A percentile compares a stretch with the other conserved stretches of the same genome.
These are phyloP conservation scores for Dicrurus megarhynchus DNA, from an alignment of 2,113 vertebrate species.

Conservation along the genomic window DNA sequence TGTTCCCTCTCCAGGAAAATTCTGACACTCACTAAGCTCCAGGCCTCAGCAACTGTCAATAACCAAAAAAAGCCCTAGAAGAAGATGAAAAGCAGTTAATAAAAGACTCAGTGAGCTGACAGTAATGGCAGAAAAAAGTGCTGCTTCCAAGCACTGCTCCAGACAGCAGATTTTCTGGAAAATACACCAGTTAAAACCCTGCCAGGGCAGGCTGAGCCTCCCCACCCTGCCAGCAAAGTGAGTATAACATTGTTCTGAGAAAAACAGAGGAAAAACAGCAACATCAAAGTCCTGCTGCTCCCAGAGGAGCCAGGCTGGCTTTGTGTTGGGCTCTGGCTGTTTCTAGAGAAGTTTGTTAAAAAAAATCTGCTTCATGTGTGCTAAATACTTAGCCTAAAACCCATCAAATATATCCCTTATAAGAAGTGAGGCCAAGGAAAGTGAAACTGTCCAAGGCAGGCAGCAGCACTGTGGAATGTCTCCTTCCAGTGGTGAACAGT, in stretches of 20 bases:
- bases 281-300: background rate
- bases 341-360: background rate
- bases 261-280: background rate
- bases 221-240: background rate
- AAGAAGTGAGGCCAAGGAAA: background rate
- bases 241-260: accelerated
- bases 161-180: background rate
- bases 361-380: background rate
- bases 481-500: background rate
- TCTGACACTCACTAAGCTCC: background rate
- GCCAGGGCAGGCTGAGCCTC: background rate
- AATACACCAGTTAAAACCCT: background rate
- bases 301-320: background rate
- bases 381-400: background rate
- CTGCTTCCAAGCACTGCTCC: background rate
- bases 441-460: background rate
- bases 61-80: background rate
- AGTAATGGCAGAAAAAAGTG: background rate
- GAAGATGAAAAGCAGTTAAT: background rate
- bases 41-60: background rate
- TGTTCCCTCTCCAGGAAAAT: background rate
- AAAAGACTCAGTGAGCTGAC: background rate
- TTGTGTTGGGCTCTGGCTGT: background rate
- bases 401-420: accelerated
- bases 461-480: background rate